Evolutionary conservation across 2,113 vertebrate species (phyloP), one percentile per base, ranked within the genome.

Genomic region (Girardinichthys multiradiatus): DNA sequence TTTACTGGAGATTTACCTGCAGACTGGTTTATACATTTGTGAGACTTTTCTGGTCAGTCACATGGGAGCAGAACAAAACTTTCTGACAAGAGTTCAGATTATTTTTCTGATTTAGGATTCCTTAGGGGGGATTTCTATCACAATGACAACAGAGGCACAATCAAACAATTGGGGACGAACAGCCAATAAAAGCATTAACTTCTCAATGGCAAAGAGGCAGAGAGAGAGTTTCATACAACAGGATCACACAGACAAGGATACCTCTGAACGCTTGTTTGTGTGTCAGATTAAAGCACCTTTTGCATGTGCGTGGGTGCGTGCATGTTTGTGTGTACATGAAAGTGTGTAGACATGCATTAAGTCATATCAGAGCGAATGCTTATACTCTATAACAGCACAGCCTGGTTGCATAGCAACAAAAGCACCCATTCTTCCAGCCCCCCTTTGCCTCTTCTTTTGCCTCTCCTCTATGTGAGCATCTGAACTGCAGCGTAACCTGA

Each of bases 331-430:
- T 69, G 48, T 51, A 42, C n/a, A 17, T 27, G 61, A 31, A 35
- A 57, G 66, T 37, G 42, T 77, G 65, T 81, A 28, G 30, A 64
- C 83, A 83, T 67, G 88, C 86, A 88, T 86, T 78, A 81, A 92
- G 85, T 90, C 87, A 77, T 84, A 61, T 90, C 91, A 87, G 87
- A 80, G 83, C 77, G 74, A 83, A 93, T 89, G 88, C 89, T 91
- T 92, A 83, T 86, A 86, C 90, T 89, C 91, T 91, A 91, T 90
- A 91, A 92, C 92, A 91, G 91, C 86, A 74, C 88, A 86, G 89
- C 91, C 90, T 94, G 89, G 94, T 95, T 82, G 94, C 94, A 88
- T 95, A 92, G 94, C 94, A 95, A 95, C 94, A 92, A 90, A 90
- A 86, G 87, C 91, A 80, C 81, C 72, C 66, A 45, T 26, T 58